Conservation (phyloP, 2,113 vertebrate species). For the Progne subis region DNA sequence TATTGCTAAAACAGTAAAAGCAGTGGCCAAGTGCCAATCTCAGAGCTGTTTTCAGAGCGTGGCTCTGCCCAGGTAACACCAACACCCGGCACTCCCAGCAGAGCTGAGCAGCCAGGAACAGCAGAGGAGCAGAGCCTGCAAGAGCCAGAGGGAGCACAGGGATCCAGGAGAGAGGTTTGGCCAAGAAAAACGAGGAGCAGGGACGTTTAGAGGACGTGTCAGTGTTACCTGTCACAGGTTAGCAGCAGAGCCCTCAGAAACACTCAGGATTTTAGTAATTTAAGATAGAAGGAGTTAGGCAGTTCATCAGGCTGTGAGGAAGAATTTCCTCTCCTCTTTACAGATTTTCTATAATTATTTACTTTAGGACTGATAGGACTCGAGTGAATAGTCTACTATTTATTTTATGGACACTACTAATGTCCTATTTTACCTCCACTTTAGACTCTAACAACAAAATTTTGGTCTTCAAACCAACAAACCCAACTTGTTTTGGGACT, state of each 20-base stretch:
- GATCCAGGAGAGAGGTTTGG: neutral
- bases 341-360: neutral
- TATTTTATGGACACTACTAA: too few relatives aligned
- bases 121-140: neutral
- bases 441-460: neutral
- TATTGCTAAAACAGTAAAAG: neutral
- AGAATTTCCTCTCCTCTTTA: neutral
- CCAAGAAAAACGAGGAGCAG: neutral
- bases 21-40: neutral
- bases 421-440: neutral
- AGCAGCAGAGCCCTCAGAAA: neutral
- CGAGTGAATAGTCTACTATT: too few relatives aligned
- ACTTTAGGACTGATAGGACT: neutral
- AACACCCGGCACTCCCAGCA: neutral
- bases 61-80: neutral
- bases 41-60: neutral
- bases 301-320: neutral
- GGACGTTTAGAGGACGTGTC: neutral
- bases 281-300: neutral
- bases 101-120: neutral
- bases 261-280: neutral
- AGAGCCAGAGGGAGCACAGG: neutral
- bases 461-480: neutral
- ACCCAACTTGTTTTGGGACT: neutral
- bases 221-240: rapidly evolving